These are phyloP conservation scores for Charanyca ferruginea DNA, from an alignment of 2,888 invertebrate species.

Conservation along the genomic window DNA sequence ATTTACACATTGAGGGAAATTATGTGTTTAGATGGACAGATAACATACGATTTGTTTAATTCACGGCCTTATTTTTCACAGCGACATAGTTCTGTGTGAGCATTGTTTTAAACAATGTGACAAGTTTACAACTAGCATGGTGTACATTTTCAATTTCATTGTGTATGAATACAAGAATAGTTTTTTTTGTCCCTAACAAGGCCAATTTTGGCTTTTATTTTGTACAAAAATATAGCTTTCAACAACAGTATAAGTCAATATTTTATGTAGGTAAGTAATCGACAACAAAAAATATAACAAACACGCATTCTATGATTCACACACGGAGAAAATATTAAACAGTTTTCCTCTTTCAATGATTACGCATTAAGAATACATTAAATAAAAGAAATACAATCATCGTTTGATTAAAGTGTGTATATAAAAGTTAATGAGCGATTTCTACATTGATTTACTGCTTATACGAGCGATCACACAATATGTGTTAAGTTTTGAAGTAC, in stretches of 20 bases:
- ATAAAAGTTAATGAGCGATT: slow-evolving; percentile 52
- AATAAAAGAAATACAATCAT: slow-evolving; percentile 21
- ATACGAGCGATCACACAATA: slow-evolving; percentile 45
- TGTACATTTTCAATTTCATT: slow-evolving; percentile 27
- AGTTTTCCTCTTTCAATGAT: slow-evolving; percentile 25
- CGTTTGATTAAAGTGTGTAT: slow-evolving; percentile 31
- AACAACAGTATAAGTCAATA: neutral
- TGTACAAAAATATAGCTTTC: neutral
- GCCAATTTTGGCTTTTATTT: slow-evolving; percentile 18
- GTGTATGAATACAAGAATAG: slow-evolving; percentile 9
- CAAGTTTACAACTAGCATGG: neutral
- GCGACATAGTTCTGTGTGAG: slow-evolving; percentile 11
- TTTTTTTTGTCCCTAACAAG: slow-evolving; percentile 5
- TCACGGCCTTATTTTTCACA: slow-evolving; percentile 34
- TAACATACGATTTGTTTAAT: slow-evolving; percentile 49
- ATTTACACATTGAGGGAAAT: slow-evolving; percentile 4
- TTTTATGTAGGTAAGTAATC: neutral
- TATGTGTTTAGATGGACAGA: slow-evolving; percentile 43
- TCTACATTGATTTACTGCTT: slow-evolving; percentile 62
- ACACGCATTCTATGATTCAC: slow-evolving; percentile 8
- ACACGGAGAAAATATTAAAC: slow-evolving; percentile 37
- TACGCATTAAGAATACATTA: slow-evolving; percentile 26
- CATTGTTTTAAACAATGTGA: slow-evolving; percentile 52
- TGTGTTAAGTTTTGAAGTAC: slow-evolving; percentile 52
- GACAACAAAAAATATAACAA: neutral